phyloP scores from a whole-genome alignment of 2,797 vertebrate genomes.

The Hydrophis major region DNA sequence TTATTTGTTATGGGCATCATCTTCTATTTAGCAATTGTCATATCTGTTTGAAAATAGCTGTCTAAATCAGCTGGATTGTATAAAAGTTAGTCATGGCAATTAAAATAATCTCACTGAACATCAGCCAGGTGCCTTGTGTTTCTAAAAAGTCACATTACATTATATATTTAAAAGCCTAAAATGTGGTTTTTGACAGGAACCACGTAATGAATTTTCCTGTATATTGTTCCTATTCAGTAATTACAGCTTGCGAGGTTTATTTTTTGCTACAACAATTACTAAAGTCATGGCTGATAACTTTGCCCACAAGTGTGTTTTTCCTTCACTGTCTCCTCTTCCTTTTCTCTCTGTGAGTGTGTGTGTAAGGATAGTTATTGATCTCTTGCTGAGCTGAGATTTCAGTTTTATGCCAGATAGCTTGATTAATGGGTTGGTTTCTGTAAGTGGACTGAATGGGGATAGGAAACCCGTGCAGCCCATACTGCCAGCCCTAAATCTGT shows the following conservation, averaged over 20 bases:
- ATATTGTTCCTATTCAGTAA: slow-evolving; percentile 61
- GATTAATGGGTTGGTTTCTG: slow-evolving; percentile 99
- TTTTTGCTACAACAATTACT: slow-evolving; percentile 72
- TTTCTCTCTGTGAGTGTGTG: not conserved
- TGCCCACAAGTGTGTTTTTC: slow-evolving; percentile 64
- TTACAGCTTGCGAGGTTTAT: slow-evolving; percentile 59
- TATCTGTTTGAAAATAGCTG: not conserved
- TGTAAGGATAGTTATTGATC: slow-evolving; percentile 90
- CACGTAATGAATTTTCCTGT: slow-evolving; percentile 65
- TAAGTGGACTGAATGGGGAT: slow-evolving; percentile 99
- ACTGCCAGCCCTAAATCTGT: slow-evolving; percentile 83
- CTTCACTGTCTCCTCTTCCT: slow-evolving; percentile 65
- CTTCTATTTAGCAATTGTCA: slow-evolving; percentile 31
- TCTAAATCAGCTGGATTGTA: slow-evolving; percentile 50
- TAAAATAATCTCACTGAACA: slow-evolving; percentile 65
- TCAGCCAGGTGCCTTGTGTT: slow-evolving; percentile 56
- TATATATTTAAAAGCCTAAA: slow-evolving; percentile 66
- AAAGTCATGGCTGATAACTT: slow-evolving; percentile 69
- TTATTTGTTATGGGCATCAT: slow-evolving; percentile 12
- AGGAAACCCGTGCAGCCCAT: slow-evolving; percentile 83
- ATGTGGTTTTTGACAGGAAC: slow-evolving; percentile 68
- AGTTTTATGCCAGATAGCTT: slow-evolving; percentile 96
- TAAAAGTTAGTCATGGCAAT: slow-evolving; percentile 59
- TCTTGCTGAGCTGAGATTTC: slow-evolving; percentile 93
- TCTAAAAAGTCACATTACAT: slow-evolving; percentile 63